A percentile compares a stretch with the other conserved stretches of the same genome.
phyloP scores from a whole-genome alignment of 2,113 vertebrate genomes.

The Nettapus auritus region DNA sequence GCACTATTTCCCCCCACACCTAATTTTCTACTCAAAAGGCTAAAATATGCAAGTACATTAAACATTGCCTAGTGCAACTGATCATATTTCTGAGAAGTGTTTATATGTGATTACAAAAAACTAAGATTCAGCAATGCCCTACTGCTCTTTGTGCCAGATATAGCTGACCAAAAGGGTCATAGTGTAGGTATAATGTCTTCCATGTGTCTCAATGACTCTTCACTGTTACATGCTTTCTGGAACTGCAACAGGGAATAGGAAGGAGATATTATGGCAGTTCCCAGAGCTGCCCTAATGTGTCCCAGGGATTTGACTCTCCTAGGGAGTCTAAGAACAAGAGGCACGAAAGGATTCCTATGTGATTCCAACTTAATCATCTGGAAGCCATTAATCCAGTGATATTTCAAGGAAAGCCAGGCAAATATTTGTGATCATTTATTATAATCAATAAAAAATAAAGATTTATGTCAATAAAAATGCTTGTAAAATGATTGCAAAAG shows the following conservation, averaged over 20 bases:
- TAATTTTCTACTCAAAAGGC: conserved; percentile 37
- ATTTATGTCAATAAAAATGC: neutral
- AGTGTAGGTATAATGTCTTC: conserved; percentile 22
- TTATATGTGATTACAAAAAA: conserved; percentile 3
- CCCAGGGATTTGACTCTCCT: neutral
- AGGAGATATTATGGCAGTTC: neutral
- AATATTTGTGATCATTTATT: neutral
- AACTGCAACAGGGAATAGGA: neutral
- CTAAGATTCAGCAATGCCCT: conserved; percentile 17
- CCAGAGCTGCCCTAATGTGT: neutral
- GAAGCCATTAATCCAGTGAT: neutral
- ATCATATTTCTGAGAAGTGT: conserved; percentile 45
- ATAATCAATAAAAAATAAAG: neutral
- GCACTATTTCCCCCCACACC: conserved; percentile 19
- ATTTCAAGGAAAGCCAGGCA: neutral
- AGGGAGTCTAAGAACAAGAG: neutral
- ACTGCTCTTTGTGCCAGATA: conserved; percentile 8
- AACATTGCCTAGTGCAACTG: neutral
- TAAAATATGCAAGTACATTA: conserved; percentile 57
- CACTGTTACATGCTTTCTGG: neutral
- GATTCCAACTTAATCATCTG: neutral
- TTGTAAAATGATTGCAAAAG: neutral
- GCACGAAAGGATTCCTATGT: neutral
- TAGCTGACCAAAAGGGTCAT: neutral
- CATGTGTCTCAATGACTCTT: conserved; percentile 6